Base-by-base conservation (phyloP, 1,140 invertebrate genomes). In the Cheumatopsyche charites region DNA sequence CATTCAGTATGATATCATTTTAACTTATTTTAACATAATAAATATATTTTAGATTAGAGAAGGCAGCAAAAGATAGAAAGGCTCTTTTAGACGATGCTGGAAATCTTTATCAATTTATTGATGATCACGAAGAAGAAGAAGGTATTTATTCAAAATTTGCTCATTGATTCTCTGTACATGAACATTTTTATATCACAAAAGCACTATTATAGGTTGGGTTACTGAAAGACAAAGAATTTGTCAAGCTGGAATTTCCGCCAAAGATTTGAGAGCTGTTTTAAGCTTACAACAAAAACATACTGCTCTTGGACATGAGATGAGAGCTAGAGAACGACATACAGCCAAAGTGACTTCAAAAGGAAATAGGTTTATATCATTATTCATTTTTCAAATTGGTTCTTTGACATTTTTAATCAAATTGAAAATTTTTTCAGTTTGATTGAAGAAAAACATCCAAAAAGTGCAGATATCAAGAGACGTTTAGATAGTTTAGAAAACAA, bases 221-320 rank as follows among this genome's bases (percentile, higher is more conserved):
- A 89, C 94, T 7, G 96, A 98, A 78, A 96, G 97, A 78, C 93
- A 97, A 78, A 85, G 94, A 11, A 94, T 97, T 73, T 97, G 95
- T 80, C 90, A 91, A 77, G 89, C 94, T 5, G 93, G 92, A 12
- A 91, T 97, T n/a, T 90, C 92, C 0, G 95, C 94, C 0, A 98
- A 98, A 81, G 97, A 99, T 83, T 82, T 99, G 17, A 86, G 93
- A 52, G 95, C 92, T 0, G 94, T 97, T 3, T 87, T 95, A 55
- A 93, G 94, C 21, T 82, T 98, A 36, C 90, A 96, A 73, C 96
- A 98, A 80, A 98, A 98, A 78, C 97, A 98, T 80, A 98, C 98
- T 78, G 93, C 92, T 0, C 78, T 99, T 0, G 88, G 96, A 79
- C 94, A 96, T 79, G 97, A 99, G 83, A 93, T 98, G 83, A 91